Conservation (phyloP, 1,140 invertebrate species). For the Leptinotarsa defecta region DNA sequence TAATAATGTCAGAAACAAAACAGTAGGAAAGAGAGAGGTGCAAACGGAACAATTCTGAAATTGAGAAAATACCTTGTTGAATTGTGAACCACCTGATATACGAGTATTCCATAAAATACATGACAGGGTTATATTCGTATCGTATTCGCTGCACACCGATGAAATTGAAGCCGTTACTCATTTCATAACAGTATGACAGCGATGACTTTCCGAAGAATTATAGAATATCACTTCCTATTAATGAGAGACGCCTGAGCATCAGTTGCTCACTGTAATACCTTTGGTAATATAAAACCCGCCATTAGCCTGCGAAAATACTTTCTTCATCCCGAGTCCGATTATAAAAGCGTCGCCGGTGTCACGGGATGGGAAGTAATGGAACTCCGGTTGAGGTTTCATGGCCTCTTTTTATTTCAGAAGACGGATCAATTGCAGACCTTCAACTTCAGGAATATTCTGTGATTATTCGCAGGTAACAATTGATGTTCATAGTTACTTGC, state of each 20-base stretch:
- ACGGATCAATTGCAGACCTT: background rate
- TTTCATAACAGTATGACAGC: background rate
- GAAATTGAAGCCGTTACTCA: too few species aligned
- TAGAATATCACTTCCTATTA: constrained; percentile 17
- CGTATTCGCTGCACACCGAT: too few species aligned
- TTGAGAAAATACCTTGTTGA: too few species aligned
- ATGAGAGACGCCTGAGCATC: background rate
- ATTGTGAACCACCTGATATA: too few species aligned
- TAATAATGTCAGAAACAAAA: too few species aligned
- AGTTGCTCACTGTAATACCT: background rate
- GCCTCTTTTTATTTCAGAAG: background rate
- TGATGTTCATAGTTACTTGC: background rate
- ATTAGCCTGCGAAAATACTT: constrained; percentile 10
- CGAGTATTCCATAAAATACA: too few species aligned
- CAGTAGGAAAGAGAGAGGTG: too few species aligned
- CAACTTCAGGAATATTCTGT: background rate
- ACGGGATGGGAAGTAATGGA: constrained; percentile 12
- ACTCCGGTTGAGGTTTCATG: background rate
- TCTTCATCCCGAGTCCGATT: constrained; percentile 7
- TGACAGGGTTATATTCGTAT: too few species aligned
- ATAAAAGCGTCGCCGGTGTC: constrained; percentile 16
- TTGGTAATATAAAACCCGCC: constrained; percentile 9
- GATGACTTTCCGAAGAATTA: background rate
- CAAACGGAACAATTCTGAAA: too few species aligned
- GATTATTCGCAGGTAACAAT: background rate